These are phyloP conservation scores for Crambe crambe DNA, from an alignment of 37 sponge, comb jelly and placozoan species.

Conservation along the genomic window DNA sequence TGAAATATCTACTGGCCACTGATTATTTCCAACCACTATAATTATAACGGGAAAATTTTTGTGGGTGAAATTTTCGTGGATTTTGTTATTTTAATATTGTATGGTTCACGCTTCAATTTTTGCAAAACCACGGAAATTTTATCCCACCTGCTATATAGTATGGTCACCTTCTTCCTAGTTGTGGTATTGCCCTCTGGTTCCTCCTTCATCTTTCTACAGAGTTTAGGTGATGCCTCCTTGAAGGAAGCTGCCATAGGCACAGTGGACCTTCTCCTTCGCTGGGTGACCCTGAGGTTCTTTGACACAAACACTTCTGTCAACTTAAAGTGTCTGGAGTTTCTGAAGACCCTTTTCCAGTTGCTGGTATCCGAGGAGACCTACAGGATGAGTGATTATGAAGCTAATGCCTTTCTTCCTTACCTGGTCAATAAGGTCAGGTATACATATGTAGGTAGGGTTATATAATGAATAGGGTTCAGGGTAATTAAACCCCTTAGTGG, in stretches of 20 bases:
- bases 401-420: slow-evolving; percentile 79
- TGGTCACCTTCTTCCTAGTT: no score
- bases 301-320: slow-evolving; percentile 89
- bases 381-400: slow-evolving; percentile 84
- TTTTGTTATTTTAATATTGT: no score
- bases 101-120: no score
- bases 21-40: no score
- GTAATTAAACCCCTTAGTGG: no score
- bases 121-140: no score
- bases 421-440: slow-evolving; percentile 74
- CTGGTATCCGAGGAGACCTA: slow-evolving; percentile 40
- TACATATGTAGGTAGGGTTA: no score
- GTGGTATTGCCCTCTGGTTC: not conserved
- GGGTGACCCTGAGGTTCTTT: slow-evolving; percentile 84
- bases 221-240: slow-evolving; percentile 29
- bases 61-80: no score
- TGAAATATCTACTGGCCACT: no score
- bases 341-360: slow-evolving; percentile 59
- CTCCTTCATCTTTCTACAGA: not conserved
- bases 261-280: slow-evolving; percentile 81
- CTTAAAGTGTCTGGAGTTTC: slow-evolving; percentile 83
- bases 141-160: no score
- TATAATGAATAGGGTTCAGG: no score
- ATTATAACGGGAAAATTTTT: no score
- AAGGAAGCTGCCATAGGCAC: slow-evolving; percentile 60